Evolutionary conservation across 2,797 vertebrate genomes (phyloP).

Genomic region (Gambelia wislizenii): DNA sequence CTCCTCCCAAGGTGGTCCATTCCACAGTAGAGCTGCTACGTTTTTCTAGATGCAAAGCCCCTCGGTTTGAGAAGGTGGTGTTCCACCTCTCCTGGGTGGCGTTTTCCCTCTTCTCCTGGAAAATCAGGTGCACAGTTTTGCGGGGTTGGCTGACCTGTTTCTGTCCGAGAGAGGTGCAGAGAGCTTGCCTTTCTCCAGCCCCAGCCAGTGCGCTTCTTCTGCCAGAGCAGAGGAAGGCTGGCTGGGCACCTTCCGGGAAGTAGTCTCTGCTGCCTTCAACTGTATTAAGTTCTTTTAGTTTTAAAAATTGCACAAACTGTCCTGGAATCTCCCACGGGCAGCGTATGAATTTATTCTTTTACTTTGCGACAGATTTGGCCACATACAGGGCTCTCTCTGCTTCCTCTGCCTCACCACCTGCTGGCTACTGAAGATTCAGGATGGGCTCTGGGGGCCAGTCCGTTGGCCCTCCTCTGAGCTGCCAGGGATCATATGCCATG

Average conservation of each 20-base stretch:
- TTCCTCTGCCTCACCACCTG: too few relatives aligned
- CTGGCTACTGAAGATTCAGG: not conserved
- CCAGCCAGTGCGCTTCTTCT: not conserved
- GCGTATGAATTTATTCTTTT: not conserved
- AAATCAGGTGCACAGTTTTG: too few relatives aligned
- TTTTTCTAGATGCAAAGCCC: too few relatives aligned
- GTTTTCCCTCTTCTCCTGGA: too few relatives aligned
- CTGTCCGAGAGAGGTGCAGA: not conserved
- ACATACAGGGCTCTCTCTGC: too few relatives aligned
- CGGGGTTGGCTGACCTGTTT: too few relatives aligned
- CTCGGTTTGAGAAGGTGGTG: too few relatives aligned
- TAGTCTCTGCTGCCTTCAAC: not conserved
- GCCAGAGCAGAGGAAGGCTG: not conserved
- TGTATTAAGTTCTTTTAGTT: not conserved
- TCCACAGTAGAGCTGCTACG: too few relatives aligned
- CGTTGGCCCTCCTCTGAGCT: not conserved
- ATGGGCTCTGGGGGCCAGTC: not conserved
- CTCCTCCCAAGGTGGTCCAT: too few relatives aligned
- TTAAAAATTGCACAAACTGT: not conserved
- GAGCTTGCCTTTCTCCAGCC: not conserved
- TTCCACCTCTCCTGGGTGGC: too few relatives aligned
- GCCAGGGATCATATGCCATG: not conserved
- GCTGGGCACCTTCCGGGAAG: not conserved
- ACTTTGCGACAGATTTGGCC: not conserved
- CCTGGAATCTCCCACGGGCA: not conserved